A percentile compares a stretch with the other conserved stretches of the same genome.
These are phyloP conservation scores for Xenopus tropicalis DNA, from an alignment of 2,113 vertebrate genomes.

Conservation along the genomic window DNA sequence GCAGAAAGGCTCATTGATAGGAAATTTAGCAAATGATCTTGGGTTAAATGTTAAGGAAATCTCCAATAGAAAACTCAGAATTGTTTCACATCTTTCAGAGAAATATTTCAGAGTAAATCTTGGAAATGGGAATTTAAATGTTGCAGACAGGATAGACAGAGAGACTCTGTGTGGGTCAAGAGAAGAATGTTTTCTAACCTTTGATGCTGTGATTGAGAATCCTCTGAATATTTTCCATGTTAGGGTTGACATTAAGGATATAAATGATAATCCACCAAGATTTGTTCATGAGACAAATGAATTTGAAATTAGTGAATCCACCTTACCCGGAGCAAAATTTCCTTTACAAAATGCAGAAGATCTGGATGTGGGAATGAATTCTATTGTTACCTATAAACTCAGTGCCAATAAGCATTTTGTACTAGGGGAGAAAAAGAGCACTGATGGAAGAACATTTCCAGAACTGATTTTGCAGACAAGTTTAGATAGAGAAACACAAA, in stretches of 20 bases:
- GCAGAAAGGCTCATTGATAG: constrained; percentile 58
- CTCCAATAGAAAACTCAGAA: constrained; percentile 52
- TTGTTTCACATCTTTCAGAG: constrained; percentile 43
- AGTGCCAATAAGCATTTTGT: constrained; percentile 56
- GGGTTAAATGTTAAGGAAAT: constrained; percentile 64
- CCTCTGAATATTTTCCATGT: constrained; percentile 62
- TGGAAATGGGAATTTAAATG: constrained; percentile 63
- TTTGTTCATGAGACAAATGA: constrained; percentile 23
- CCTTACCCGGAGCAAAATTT: constrained; percentile 51
- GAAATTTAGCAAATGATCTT: constrained; percentile 72
- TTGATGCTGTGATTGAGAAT: constrained; percentile 66
- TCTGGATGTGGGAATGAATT: constrained; percentile 58
- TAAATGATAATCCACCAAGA: constrained; percentile 48
- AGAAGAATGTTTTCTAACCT: constrained; percentile 61
- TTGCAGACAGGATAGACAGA: constrained; percentile 62
- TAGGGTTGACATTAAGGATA: constrained; percentile 45
- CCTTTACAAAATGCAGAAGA: constrained; percentile 56
- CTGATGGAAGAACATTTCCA: constrained; percentile 38
- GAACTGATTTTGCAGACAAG: constrained; percentile 4
- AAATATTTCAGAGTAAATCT: constrained; percentile 55
- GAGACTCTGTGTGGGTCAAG: constrained; percentile 66
- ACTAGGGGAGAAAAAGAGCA: constrained; percentile 49
- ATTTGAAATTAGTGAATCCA: constrained; percentile 41
- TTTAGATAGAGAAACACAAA: constrained; percentile 52
- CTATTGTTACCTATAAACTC: constrained; percentile 55